Conservation (phyloP, 2,888 invertebrate genomes). For the Lasioglossum malachurum region DNA sequence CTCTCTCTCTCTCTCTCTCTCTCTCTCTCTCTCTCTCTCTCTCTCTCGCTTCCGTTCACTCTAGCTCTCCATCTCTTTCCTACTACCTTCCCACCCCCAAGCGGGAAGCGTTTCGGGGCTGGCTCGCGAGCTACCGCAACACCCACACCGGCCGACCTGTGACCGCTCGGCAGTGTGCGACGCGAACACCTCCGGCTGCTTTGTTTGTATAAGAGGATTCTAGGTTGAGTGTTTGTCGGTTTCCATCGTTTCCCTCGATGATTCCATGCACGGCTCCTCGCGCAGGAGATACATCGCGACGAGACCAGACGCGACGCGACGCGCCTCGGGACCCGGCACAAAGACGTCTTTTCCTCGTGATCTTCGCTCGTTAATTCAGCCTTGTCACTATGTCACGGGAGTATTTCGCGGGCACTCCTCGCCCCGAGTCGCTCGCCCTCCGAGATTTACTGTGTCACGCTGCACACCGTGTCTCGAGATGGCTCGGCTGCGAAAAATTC, state of each 20-base stretch:
- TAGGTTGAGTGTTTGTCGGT: conserved; percentile 41
- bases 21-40: background rate
- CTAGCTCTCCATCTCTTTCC: background rate
- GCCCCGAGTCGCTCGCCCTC: background rate
- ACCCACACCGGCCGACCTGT: conserved; percentile 36
- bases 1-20: background rate
- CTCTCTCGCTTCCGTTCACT: background rate
- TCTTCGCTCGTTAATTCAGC: background rate
- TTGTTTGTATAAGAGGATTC: conserved; percentile 62
- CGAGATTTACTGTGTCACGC: background rate
- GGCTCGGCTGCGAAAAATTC: background rate
- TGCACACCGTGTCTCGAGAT: background rate
- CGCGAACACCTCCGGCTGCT: conserved; percentile 32
- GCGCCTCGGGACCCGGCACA: background rate
- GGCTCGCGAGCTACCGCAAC: conserved; percentile 29
- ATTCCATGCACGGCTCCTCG: background rate
- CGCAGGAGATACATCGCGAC: background rate
- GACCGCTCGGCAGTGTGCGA: conserved; percentile 38
- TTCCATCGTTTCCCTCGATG: conserved; percentile 32
- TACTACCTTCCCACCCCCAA: background rate
- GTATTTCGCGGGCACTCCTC: background rate
- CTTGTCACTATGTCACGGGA: background rate
- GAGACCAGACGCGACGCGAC: background rate
- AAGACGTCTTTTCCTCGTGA: background rate
- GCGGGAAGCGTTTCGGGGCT: background rate